These are phyloP conservation scores for Lasioglossum villosulum DNA, from an alignment of 2,888 invertebrate species.

Conservation along the genomic window DNA sequence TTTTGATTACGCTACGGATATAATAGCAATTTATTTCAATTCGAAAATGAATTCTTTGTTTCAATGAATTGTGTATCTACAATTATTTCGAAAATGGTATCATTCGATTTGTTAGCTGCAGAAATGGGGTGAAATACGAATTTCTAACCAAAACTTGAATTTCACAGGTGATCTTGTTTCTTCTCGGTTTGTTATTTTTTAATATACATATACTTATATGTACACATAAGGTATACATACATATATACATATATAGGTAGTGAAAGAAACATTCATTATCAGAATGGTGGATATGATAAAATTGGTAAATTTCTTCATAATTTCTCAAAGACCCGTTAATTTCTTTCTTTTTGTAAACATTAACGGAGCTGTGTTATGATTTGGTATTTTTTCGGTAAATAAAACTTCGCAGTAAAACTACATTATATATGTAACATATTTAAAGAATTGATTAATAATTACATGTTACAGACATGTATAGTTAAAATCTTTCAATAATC, in stretches of 20 bases:
- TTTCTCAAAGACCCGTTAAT: background rate
- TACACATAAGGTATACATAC: background rate
- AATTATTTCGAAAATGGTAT: background rate
- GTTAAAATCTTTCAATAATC: too few species aligned
- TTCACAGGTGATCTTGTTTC: background rate
- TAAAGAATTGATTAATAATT: too few species aligned
- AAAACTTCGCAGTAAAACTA: background rate
- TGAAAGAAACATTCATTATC: too few species aligned
- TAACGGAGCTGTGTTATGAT: background rate
- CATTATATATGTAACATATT: background rate
- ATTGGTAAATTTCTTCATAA: background rate
- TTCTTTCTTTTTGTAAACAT: background rate
- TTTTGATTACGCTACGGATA: background rate
- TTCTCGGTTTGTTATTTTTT: background rate
- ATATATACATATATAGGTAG: background rate
- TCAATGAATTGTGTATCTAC: background rate
- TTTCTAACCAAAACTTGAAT: background rate
- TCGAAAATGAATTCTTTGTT: background rate
- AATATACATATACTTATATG: background rate
- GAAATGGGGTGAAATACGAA: background rate
- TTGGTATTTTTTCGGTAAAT: background rate
- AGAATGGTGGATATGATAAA: too few species aligned
- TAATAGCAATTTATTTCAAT: background rate
- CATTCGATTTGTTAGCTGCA: background rate
- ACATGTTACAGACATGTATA: too few species aligned